Base-by-base conservation (phyloP, 64 coral and sea anemone species). In the Montipora sp. region DNA sequence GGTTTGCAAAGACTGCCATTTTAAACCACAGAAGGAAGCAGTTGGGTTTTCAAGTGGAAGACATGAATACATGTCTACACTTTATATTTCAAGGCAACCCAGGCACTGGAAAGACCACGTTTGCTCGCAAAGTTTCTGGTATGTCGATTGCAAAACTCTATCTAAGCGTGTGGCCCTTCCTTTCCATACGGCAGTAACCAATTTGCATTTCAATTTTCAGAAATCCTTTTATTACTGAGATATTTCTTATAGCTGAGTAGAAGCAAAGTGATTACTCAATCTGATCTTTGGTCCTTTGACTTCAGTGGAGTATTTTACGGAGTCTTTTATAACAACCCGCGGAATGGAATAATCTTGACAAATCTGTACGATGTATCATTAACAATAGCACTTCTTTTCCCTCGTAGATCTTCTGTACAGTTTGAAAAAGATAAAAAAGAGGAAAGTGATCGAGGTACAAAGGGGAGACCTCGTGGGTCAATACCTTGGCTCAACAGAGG, bases 41-140 rank as follows among this genome's bases (percentile, higher is more conserved):
- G 53, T 71, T 95, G 6, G 93, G 93, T 18, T 77, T 83, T 8
- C 53, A 80, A 58, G 51, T 79, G 65, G 77, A 72, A 2, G 24
- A 78, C 18, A 77, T 91, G 47, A 85, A 68, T 23, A 89, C 71
- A 27, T 76, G 60, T 43, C n/a, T 91, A 48, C 88, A 90, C 49
- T 78, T 93, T 6, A 88, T 94, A 16, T 94, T 94, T 90, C 77
- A 78, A 77, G 93, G 92, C 22, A 93, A 90, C 47, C 92, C 92
- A 8, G 85, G 92, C 8, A 93, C 85, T 16, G 92, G 92, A 5
- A 83, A 93, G 69, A 93, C 92, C 49, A 93, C 77, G 66, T 93
- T 93, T 63, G 75, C 91, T 49, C 87, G 91, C 20, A 63, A 77
- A 46, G 92, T 88, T 8, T 75, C 85, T 88, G 92, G 92, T 93